These are phyloP conservation scores for Conchocele bisecta DNA, from an alignment of 2,888 invertebrate species.

Conservation along the genomic window DNA sequence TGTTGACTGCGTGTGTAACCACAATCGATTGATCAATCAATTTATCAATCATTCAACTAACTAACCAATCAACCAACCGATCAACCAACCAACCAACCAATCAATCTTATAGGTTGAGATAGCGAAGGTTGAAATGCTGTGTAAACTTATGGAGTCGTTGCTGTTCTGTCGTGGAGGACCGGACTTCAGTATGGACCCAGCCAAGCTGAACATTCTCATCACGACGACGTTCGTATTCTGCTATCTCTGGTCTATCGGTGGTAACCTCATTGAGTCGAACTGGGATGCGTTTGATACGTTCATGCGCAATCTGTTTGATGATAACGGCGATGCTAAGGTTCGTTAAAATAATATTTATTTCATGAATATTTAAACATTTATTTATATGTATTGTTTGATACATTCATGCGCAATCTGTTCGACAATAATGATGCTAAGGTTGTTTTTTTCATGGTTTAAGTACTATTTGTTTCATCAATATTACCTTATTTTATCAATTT, in stretches of 20 bases:
- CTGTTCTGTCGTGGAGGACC: constrained; percentile 86
- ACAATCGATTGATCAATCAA: no score
- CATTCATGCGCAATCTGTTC: neutral
- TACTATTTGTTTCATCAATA: no score
- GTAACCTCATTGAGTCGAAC: constrained; percentile 89
- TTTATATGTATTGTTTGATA: neutral
- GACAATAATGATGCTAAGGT: neutral
- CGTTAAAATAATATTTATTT: no score
- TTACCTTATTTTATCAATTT: no score
- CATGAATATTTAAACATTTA: neutral
- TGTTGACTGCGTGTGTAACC: no score
- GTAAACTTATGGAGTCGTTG: constrained; percentile 89
- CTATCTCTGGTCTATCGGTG: constrained; percentile 93
- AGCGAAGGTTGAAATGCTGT: constrained; percentile 91
- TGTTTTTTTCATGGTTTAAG: neutral
- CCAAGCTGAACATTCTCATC: constrained; percentile 86
- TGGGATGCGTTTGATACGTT: constrained; percentile 88
- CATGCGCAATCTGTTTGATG: constrained; percentile 88
- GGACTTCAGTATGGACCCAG: constrained; percentile 86
- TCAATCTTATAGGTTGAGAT: constrained; percentile 92
- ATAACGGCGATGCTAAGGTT: constrained; percentile 88
- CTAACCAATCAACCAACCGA: no score
- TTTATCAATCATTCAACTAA: no score
- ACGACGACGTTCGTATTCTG: constrained; percentile 91
- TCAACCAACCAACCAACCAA: no score